Conservation (phyloP, 2,113 vertebrate species). For the Erythrolamprus reginae region DNA sequence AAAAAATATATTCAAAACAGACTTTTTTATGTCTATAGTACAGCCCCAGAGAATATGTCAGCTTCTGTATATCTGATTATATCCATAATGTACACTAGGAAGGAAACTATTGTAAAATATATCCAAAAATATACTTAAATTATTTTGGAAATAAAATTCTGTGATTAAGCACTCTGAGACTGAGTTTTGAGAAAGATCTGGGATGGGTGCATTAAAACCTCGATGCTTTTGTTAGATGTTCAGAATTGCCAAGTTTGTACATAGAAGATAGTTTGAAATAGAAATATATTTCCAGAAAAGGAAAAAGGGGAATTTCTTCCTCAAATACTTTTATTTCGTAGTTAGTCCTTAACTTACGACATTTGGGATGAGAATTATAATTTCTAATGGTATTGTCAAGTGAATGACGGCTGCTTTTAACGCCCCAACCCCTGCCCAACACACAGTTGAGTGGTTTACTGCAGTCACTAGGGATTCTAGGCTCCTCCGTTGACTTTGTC, state of each 20-base stretch:
- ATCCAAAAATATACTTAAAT: neutral
- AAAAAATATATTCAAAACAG: neutral
- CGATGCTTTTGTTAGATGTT: neutral
- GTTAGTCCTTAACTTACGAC: neutral
- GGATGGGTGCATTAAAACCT: neutral
- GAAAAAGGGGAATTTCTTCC: neutral
- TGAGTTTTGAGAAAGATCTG: neutral
- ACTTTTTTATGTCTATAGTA: neutral
- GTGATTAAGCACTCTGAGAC: neutral
- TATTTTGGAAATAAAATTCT: constrained; percentile 1
- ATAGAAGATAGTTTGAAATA: neutral
- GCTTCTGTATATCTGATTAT: neutral
- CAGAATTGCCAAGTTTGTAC: neutral
- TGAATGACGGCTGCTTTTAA: neutral
- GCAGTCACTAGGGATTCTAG: neutral
- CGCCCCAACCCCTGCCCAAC: no score
- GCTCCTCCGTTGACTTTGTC: neutral
- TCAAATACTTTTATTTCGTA: neutral
- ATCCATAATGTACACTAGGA: neutral
- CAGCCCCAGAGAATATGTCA: neutral
- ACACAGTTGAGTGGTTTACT: neutral
- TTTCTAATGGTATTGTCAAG: neutral
- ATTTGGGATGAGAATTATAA: neutral
- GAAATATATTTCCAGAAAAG: neutral
- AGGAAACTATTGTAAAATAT: neutral